A percentile compares a stretch with the other conserved stretches of the same genome.
phyloP scores from a whole-genome alignment of 2,888 invertebrate genomes.

The Trachelus stipa region DNA sequence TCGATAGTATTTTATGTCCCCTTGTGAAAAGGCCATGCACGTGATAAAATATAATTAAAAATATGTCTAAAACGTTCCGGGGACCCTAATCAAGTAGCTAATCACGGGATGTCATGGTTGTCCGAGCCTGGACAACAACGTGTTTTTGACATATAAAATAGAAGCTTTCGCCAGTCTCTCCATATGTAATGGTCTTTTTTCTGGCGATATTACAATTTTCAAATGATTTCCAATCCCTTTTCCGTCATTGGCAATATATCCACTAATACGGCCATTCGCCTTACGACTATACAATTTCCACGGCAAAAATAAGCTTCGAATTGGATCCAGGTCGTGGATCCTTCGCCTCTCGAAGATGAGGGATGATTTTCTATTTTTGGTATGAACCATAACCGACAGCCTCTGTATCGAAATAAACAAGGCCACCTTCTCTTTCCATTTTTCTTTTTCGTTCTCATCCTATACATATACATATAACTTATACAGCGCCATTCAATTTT shows the following conservation, averaged over 20 bases:
- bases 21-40: no score
- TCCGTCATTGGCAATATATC: no score
- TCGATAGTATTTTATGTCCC: conserved; percentile 42
- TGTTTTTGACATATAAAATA: no score
- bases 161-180: no score
- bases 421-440: background rate
- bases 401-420: conserved; percentile 5
- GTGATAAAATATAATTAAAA: no score
- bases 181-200: no score
- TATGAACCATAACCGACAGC: background rate
- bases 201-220: no score
- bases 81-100: conserved; percentile 36
- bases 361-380: background rate
- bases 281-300: background rate
- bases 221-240: no score
- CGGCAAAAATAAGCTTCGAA: background rate
- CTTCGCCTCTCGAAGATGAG: background rate
- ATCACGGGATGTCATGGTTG: conserved; percentile 22
- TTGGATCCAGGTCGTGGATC: background rate
- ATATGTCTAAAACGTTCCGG: conserved; percentile 10
- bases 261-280: no score
- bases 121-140: background rate
- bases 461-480: background rate
- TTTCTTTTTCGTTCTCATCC: background rate
- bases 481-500: background rate